These are phyloP conservation scores for Tychaedon coryphoeus DNA, from an alignment of 2,113 vertebrate species.

Conservation along the genomic window DNA sequence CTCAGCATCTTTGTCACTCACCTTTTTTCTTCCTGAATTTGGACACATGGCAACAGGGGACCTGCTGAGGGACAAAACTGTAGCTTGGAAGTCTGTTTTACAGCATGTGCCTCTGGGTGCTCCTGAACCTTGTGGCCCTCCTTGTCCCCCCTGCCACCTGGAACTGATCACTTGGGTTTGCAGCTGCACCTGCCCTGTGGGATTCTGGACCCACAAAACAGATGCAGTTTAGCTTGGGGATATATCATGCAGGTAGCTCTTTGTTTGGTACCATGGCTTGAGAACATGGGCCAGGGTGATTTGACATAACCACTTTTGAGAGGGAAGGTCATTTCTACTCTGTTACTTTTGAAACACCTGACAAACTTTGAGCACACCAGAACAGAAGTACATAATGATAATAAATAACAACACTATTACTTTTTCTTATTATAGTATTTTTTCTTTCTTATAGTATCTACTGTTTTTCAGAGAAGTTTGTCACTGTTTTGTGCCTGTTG, in stretches of 20 bases:
- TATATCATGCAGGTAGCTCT: background rate
- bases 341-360: background rate
- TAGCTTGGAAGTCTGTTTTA: background rate
- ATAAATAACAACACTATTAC: background rate
- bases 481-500: background rate
- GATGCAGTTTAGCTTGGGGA: background rate
- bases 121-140: background rate
- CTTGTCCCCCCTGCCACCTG: background rate
- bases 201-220: background rate
- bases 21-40: background rate
- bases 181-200: background rate
- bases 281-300: background rate
- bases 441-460: background rate
- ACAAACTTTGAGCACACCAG: background rate
- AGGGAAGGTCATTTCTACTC: background rate
- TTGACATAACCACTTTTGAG: background rate
- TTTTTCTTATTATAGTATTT: background rate
- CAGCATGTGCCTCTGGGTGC: fast-evolving
- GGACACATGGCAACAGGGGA: background rate
- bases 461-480: background rate
- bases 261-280: background rate
- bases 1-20: background rate
- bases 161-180: background rate
- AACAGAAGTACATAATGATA: background rate
- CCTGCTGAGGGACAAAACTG: background rate